Evolutionary conservation across 2,797 vertebrate species (phyloP), one percentile per base, ranked within the genome.

Genomic region (Lacerta bilineata): DNA sequence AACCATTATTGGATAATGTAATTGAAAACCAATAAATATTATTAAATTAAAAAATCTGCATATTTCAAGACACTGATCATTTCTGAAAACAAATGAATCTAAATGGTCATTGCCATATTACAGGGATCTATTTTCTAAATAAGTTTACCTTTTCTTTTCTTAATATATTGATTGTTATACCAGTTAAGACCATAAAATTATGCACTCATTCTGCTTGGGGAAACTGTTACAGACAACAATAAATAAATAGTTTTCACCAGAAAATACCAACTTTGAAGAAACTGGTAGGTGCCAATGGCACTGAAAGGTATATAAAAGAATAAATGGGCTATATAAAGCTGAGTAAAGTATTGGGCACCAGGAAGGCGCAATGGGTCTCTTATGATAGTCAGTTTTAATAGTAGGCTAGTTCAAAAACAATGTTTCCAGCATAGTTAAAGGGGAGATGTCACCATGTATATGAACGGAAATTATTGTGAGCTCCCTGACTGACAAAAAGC

Each of bases 11-110:
- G 46, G 46, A 50, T 50, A n/a, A n/a, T 50, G 46, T 50, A 50
- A 50, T 11, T 50, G 46, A 50, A 50, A 50, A 50, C 46, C 11
- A 50, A 50, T 50, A 50, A 11, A 50, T 3, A 50, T 50, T 50
- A 50, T 13, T 50, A 46, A n/a, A n/a, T 46, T 46, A 46, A 46
- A 46, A 29, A 23, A 9, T 86, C 86, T 80, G 27, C 8, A 33
- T 76, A 78, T 41, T 79, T 87, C 15, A 76, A 89, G 41, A 11
- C n/a, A 13, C 85, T 55, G 29, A 29, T 36, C 18, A 84, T 33
- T 87, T 76, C 71, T 82, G 84, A 59, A 87, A 89, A 71, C 25
- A 46, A 29, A 50, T 88, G 36, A 39, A 41, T 80, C 50, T 68
- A 59, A 33, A 84, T 85, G 61, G 72, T 59, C 78, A 4, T 0